Base-by-base conservation (phyloP, 2,888 invertebrate genomes). In the Stenotaenia linearis region DNA sequence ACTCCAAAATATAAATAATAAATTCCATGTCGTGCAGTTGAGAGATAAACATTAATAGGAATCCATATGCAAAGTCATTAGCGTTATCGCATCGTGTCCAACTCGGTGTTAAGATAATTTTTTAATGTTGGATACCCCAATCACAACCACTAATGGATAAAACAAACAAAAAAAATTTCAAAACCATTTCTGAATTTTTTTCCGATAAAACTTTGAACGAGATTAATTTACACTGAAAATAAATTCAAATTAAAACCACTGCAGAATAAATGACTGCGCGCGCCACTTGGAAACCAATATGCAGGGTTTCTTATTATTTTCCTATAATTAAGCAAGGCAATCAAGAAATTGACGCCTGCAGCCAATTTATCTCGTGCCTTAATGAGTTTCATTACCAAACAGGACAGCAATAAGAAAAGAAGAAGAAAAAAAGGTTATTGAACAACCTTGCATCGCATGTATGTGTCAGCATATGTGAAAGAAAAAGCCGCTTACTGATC, bases 341-440 rank as follows among this genome's bases (percentile, higher is more conserved):
- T 56, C 56, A 56, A 56, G 56, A 56, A 56, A 56, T 56, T 56
- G 56, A 56, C 56, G 56, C 56, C 56, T 21, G 56, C 56, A 56
- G 56, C 56, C 56, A 56, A 56, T 56, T 56, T 56, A 56, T 56
- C 56, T 23, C 21, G 56, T 56, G 6, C 56, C 56, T 56, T 56
- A 56, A 56, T 56, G 56, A 56, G 56, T 56, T 56, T 56, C 56
- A 56, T 56, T 56, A 56, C 23, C 56, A 56, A 45, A 56, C 56
- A 7, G 56, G 56, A 56, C 21, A 21, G 56, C 21, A n/a, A n/a
- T n/a, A n/a, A n/a, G n/a, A n/a, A 56, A 10, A 50, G 2, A 23
- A 18, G 0, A 2, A 56, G 10, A 6, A 56, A 56, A 56, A 56
- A 56, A 56, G 56, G n/a, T 56, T 18, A 18, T 56, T 15, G 12